Evolutionary conservation across 2,113 vertebrate genomes (phyloP).

Genomic region (Pionites leucogaster): DNA sequence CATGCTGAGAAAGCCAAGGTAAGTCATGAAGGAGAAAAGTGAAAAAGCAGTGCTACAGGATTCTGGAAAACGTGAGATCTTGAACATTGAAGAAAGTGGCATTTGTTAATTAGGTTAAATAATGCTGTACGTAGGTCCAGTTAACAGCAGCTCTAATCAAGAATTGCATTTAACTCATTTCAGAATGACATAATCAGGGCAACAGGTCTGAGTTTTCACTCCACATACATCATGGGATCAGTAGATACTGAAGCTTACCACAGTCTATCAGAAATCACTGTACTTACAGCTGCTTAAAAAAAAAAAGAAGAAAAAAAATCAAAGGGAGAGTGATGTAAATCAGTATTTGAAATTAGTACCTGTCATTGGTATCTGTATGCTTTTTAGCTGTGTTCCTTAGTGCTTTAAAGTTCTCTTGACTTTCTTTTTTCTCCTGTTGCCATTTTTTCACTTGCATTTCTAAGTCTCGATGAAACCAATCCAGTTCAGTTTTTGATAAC

Average conservation of each 20-base stretch:
- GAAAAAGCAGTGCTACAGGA: neutral
- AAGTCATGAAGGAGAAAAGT: neutral
- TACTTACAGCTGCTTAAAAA: neutral
- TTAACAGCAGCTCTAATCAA: neutral
- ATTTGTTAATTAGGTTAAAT: neutral
- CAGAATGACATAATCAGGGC: neutral
- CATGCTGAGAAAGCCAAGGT: neutral
- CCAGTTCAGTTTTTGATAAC: slow-evolving; percentile 86
- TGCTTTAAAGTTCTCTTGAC: slow-evolving; percentile 81
- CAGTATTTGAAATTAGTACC: slow-evolving; percentile 1
- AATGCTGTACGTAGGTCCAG: neutral
- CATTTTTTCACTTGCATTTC: slow-evolving; percentile 85
- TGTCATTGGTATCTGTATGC: slow-evolving; percentile 67
- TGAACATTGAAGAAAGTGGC: neutral
- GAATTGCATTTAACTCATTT: neutral
- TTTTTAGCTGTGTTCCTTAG: slow-evolving; percentile 79
- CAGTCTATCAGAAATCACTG: neutral
- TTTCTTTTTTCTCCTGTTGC: slow-evolving; percentile 89
- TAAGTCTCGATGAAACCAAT: slow-evolving; percentile 82
- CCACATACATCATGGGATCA: neutral
- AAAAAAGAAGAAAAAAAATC: neutral
- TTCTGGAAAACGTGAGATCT: neutral
- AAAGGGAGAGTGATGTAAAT: neutral
- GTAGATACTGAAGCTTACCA: neutral
- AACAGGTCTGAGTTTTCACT: neutral